These are phyloP conservation scores for Tragelaphus buxtoni DNA, from an alignment of 2,113 vertebrate species.

Conservation along the genomic window DNA sequence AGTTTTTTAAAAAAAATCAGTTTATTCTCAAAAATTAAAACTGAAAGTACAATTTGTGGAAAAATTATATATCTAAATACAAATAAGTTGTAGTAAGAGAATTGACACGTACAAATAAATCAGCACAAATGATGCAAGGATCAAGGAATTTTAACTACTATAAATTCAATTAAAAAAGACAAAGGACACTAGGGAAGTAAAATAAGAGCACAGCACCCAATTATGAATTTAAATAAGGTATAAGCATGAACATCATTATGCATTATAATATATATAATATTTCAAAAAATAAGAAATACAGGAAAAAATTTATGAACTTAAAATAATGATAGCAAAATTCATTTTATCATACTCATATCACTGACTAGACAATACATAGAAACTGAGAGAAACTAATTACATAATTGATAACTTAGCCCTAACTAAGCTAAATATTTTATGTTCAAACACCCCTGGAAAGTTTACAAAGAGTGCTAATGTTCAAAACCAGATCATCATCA, in stretches of 20 bases:
- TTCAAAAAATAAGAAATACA: not conserved
- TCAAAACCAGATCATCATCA: not conserved
- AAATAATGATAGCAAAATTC: not conserved
- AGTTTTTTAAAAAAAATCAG: not conserved
- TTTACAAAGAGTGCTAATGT: not conserved
- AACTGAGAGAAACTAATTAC: not conserved
- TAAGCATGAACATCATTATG: not conserved
- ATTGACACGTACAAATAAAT: not conserved
- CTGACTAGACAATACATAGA: not conserved
- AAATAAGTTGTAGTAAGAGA: not conserved
- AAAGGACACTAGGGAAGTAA: not conserved
- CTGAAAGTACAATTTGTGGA: not conserved
- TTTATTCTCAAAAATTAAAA: not conserved
- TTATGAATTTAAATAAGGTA: not conserved
- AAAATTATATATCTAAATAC: not conserved
- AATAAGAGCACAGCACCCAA: not conserved
- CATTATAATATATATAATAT: not conserved
- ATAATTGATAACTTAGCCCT: not conserved
- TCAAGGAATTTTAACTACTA: not conserved
- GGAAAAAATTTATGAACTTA: not conserved
- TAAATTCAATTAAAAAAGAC: not conserved
- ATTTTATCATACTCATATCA: not conserved
- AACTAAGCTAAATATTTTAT: not conserved
- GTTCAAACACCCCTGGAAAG: not conserved
- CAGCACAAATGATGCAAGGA: not conserved